phyloP scores from a whole-genome alignment of 1,140 invertebrate genomes.

The Neomicropteryx cornuta region DNA sequence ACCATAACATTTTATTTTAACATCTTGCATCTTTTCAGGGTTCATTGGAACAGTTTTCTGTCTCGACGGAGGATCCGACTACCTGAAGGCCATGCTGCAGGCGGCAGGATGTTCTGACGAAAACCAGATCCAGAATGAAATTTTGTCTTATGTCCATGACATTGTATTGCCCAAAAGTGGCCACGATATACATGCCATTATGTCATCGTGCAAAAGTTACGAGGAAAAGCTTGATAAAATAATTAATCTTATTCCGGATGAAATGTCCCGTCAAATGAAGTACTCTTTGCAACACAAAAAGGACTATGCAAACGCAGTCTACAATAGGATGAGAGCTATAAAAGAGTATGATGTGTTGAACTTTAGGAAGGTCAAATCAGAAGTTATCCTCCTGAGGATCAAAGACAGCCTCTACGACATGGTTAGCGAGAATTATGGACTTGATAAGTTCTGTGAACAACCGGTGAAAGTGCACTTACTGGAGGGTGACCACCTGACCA shows the following conservation, averaged over 20 bases:
- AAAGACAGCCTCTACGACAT: constrained; percentile 34
- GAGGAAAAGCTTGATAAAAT: constrained; percentile 35
- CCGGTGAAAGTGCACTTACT: constrained; percentile 42
- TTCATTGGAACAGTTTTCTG: constrained; percentile 41
- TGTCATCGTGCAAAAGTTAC: too few relatives aligned
- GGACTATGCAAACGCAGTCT: constrained; percentile 35
- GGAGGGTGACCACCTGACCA: constrained; percentile 60
- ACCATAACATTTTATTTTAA: too few relatives aligned
- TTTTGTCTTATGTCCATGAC: constrained; percentile 40
- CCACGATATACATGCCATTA: too few relatives aligned
- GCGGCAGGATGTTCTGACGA: constrained; percentile 32
- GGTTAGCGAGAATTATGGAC: constrained; percentile 49
- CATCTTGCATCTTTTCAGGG: constrained; percentile 26
- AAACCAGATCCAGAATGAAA: constrained; percentile 38
- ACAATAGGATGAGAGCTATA: constrained; percentile 44
- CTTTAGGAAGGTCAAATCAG: constrained; percentile 39
- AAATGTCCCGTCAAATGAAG: too few relatives aligned
- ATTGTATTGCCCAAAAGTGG: constrained; percentile 40
- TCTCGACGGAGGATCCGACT: constrained; percentile 46
- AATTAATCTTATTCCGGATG: constrained; percentile 20
- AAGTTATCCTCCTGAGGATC: constrained; percentile 52
- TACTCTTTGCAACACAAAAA: constrained; percentile 39
- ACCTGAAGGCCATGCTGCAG: constrained; percentile 35
- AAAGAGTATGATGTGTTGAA: constrained; percentile 33
- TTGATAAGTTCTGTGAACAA: constrained; percentile 39